A percentile compares a stretch with the other conserved stretches of the same genome.
Evolutionary conservation across 2,888 invertebrate species (phyloP).

Genomic region (Amphipoea oculea): DNA sequence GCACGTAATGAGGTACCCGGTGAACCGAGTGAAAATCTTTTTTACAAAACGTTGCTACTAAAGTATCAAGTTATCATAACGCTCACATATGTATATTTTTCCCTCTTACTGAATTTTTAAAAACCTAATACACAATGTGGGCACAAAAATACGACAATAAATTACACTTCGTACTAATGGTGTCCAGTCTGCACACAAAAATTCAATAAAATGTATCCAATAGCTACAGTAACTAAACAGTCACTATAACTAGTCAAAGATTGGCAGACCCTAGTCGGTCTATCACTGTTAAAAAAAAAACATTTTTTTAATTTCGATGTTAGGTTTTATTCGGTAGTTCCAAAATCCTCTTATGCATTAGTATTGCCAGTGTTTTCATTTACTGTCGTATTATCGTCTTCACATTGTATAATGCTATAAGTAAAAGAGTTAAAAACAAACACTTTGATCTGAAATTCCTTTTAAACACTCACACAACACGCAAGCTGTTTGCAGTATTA

Average conservation of each 20-base stretch:
- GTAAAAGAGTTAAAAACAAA: neutral
- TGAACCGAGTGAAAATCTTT: conserved; percentile 27
- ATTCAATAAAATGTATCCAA: neutral
- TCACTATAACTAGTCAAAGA: neutral
- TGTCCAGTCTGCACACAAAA: neutral
- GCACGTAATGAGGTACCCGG: conserved; percentile 53
- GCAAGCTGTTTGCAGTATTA: conserved; percentile 43
- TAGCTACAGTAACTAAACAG: neutral
- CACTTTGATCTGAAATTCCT: conserved; percentile 31
- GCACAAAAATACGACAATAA: neutral
- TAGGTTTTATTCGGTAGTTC: neutral
- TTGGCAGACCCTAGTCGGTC: no score
- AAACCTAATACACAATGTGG: neutral
- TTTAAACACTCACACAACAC: conserved; percentile 32
- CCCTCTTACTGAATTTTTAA: neutral
- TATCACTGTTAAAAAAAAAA: no score
- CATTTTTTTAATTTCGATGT: no score
- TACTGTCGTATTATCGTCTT: neutral
- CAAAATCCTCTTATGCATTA: neutral
- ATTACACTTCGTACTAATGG: neutral
- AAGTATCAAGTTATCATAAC: neutral
- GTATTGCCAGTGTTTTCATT: neutral
- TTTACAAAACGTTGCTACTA: conserved; percentile 19
- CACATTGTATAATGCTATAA: neutral
- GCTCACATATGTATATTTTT: neutral